Evolutionary conservation across 2,888 invertebrate genomes (phyloP).

Genomic region (Tipula vernalis): DNA sequence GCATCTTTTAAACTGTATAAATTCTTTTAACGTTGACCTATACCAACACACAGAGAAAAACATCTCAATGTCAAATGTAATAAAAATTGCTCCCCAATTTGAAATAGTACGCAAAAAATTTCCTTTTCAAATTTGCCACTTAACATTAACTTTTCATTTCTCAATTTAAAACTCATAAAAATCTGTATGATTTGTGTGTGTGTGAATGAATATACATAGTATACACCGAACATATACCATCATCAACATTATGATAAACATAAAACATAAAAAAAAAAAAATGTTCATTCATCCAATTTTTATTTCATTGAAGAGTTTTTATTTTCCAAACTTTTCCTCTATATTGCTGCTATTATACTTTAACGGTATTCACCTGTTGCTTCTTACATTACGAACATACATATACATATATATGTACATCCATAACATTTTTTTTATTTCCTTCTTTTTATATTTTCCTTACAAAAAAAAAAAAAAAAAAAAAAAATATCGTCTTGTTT

Average conservation of each 20-base stretch:
- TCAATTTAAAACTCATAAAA: conserved; percentile 4
- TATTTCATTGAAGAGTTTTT: not conserved
- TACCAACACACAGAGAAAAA: not conserved
- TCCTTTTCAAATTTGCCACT: not conserved
- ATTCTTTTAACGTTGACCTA: not conserved
- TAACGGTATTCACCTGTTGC: not conserved
- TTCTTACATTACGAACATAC: not conserved
- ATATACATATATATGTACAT: not conserved
- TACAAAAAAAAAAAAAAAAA: not conserved
- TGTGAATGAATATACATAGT: not conserved
- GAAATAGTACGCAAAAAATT: not conserved
- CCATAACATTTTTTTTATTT: not conserved
- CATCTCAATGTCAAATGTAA: not conserved
- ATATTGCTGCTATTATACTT: not conserved
- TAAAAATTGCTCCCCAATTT: not conserved
- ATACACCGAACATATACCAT: not conserved
- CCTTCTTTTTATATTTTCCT: not conserved
- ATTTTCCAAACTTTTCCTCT: not conserved
- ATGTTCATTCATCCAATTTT: not conserved
- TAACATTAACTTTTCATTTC: not conserved
- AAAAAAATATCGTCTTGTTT: not conserved
- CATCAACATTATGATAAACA: not conserved
- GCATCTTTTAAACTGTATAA: not conserved
- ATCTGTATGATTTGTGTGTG: not conserved
- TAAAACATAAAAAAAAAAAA: not conserved